Evolutionary conservation across 1,140 invertebrate species (phyloP).

Genomic region (Papilio xuthus): DNA sequence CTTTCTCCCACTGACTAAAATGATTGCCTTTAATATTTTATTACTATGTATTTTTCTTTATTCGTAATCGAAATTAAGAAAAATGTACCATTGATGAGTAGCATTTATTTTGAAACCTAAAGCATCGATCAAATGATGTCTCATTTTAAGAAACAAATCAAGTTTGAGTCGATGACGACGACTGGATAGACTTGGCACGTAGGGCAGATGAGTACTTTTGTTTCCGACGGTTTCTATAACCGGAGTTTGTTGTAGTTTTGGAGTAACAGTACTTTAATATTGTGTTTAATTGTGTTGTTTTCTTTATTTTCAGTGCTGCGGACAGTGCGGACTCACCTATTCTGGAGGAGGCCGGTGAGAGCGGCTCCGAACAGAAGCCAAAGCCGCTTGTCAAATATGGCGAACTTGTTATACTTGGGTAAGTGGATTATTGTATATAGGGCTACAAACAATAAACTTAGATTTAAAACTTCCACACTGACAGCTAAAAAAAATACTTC

Average conservation of each 20-base stretch:
- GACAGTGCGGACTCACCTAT: slow-evolving; percentile 88
- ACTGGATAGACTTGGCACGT: background rate
- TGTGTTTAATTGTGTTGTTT: background rate
- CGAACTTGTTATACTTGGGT: slow-evolving; percentile 96
- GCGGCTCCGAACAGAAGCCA: slow-evolving; percentile 85
- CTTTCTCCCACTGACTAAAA: slow-evolving; percentile 4
- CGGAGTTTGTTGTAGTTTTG: too few relatives aligned
- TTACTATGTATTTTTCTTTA: slow-evolving; percentile 2
- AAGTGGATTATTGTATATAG: slow-evolving; percentile 74
- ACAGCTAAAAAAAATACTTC: too few relatives aligned
- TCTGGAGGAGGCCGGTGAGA: slow-evolving; percentile 85
- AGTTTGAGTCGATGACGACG: too few relatives aligned
- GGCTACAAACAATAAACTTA: background rate
- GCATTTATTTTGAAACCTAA: too few relatives aligned
- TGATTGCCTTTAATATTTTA: background rate
- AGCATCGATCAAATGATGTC: background rate
- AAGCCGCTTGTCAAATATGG: slow-evolving; percentile 93
- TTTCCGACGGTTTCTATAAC: too few relatives aligned
- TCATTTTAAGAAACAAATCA: background rate
- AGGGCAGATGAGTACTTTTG: background rate
- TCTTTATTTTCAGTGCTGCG: slow-evolving; percentile 82
- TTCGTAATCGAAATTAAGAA: too few relatives aligned
- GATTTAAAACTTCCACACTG: background rate
- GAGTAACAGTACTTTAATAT: background rate
- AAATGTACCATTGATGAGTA: too few relatives aligned